These are phyloP conservation scores for Diarsia rubi DNA, from an alignment of 2,888 invertebrate genomes.

Conservation along the genomic window DNA sequence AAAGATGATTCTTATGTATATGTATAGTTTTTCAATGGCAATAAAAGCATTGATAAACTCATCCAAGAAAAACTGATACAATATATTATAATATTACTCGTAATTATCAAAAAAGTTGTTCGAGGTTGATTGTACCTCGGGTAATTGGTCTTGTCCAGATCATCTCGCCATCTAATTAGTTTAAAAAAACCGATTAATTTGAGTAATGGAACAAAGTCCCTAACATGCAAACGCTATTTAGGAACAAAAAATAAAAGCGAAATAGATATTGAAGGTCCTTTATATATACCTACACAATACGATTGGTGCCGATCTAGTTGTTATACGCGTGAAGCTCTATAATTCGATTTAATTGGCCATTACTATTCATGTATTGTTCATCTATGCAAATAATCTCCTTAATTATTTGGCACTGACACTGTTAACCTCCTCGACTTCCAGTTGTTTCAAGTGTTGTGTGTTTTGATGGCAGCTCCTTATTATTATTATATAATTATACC, in stretches of 20 bases:
- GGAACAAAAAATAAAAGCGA: constrained; percentile 6
- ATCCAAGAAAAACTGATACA: not conserved
- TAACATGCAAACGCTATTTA: not conserved
- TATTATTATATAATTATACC: no score
- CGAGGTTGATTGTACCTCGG: not conserved
- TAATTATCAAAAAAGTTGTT: not conserved
- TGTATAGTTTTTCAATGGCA: not conserved
- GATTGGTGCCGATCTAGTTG: constrained; percentile 66
- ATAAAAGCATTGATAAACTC: not conserved
- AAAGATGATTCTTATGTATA: not conserved
- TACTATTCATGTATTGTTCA: constrained; percentile 1
- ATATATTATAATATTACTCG: not conserved
- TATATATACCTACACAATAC: no score
- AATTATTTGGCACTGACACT: no score
- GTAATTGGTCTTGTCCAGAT: no score
- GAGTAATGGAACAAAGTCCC: not conserved
- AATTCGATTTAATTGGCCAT: constrained; percentile 25
- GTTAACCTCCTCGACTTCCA: no score
- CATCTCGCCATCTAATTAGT: no score
- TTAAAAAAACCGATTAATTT: not conserved
- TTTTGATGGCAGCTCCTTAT: no score
- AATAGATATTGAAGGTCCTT: not conserved
- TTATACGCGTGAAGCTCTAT: constrained; percentile 60
- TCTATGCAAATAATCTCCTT: not conserved
- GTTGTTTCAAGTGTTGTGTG: no score